phyloP scores from a whole-genome alignment of 2,797 vertebrate species.

The Pogonophryne albipinna region DNA sequence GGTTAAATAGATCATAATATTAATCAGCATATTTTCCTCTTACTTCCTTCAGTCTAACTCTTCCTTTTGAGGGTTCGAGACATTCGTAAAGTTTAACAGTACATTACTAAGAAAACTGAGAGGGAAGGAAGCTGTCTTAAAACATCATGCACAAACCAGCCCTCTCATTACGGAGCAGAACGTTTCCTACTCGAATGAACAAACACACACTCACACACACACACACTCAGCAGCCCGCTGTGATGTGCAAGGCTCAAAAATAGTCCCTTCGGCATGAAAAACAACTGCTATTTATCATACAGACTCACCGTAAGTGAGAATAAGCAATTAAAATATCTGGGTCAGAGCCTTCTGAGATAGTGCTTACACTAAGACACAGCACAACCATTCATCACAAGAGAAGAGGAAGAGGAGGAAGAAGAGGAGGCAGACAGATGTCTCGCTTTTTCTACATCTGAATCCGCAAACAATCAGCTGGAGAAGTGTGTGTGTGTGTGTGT shows the following conservation, averaged over 20 bases:
- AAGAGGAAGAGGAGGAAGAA: slow-evolving; percentile 9
- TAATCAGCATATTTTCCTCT: slow-evolving; percentile 2
- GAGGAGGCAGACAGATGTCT: slow-evolving; percentile 22
- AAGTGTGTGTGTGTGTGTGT: slow-evolving; percentile 7
- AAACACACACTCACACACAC: slow-evolving; percentile 29
- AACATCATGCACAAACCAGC: slow-evolving; percentile 42
- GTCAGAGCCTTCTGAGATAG: slow-evolving; percentile 77
- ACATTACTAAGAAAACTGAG: slow-evolving; percentile 15
- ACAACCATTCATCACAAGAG: slow-evolving; percentile 67
- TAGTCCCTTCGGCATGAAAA: slow-evolving; percentile 62
- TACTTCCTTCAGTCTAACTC: too few species aligned
- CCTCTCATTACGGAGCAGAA: slow-evolving; percentile 55
- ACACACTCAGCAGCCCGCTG: slow-evolving; percentile 44
- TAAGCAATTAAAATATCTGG: slow-evolving; percentile 84
- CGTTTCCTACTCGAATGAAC: slow-evolving; percentile 18
- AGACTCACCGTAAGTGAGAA: slow-evolving; percentile 68
- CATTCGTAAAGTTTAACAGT: slow-evolving; percentile 36
- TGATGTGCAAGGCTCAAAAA: slow-evolving; percentile 65
- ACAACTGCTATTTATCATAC: slow-evolving; percentile 78
- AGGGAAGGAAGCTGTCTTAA: background rate
- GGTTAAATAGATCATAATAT: slow-evolving; percentile 29
- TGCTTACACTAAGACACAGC: slow-evolving; percentile 67
- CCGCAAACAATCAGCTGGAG: slow-evolving; percentile 27
- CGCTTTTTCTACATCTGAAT: slow-evolving; percentile 20
- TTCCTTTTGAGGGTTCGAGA: slow-evolving; percentile 46